Percentiles rank a stretch among this genome's conserved stretches.
phyloP scores from a whole-genome alignment of 2,797 vertebrate species.

The Holocentrus rufus region DNA sequence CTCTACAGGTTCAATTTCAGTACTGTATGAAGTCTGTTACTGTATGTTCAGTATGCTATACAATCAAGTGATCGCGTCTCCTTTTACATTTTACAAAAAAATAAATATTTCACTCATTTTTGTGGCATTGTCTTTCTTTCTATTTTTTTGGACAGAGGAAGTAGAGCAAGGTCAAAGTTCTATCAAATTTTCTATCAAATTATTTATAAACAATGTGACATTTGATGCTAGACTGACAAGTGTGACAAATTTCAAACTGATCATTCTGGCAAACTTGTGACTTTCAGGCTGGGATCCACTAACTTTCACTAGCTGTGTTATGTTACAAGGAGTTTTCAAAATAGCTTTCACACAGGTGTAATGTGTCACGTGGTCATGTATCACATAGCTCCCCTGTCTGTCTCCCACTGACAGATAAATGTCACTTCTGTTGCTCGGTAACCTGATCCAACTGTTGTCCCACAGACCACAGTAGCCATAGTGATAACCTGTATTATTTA shows the following conservation, averaged over 20 bases:
- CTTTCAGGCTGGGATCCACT: conserved; percentile 9
- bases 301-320: conserved; percentile 20
- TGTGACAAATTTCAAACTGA: not conserved
- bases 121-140: conserved; percentile 2
- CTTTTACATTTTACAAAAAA: conserved; percentile 49
- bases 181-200: no score
- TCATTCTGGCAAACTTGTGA: no score
- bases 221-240: not conserved
- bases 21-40: conserved; percentile 54
- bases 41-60: conserved; percentile 43
- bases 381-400: conserved; percentile 51
- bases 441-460: conserved; percentile 67
- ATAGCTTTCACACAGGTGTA: conserved; percentile 22
- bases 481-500: conserved; percentile 76
- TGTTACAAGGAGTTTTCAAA: not conserved
- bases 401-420: conserved; percentile 50
- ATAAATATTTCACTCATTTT: conserved; percentile 23
- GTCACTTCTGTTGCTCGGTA: conserved; percentile 69
- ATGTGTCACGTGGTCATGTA: conserved; percentile 38
- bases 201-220: no score
- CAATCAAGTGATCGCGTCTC: conserved; percentile 65
- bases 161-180: not conserved
- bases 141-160: not conserved
- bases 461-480: conserved; percentile 65
- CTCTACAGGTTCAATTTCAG: conserved; percentile 38